A percentile compares a stretch with the other conserved stretches of the same genome.
These are phyloP conservation scores for Labia minor DNA, from an alignment of 2,888 invertebrate genomes.

Conservation along the genomic window DNA sequence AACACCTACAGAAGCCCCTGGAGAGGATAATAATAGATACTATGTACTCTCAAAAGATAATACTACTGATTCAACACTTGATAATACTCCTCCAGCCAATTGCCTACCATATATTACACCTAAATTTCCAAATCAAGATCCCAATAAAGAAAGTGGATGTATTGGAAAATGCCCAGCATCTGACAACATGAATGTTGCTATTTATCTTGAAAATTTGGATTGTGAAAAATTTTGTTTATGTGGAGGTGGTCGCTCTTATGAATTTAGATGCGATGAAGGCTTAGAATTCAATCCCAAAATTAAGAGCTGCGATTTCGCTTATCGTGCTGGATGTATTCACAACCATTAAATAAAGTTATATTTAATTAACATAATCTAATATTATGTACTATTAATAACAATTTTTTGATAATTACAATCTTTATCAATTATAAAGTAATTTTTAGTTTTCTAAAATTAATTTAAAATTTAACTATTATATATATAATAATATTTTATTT, in stretches of 20 bases:
- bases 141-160: not conserved
- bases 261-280: not conserved
- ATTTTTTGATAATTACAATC: too few relatives aligned
- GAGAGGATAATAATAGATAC: too few relatives aligned
- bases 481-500: too few relatives aligned
- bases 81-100: not conserved
- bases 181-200: not conserved
- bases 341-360: not conserved
- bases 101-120: not conserved
- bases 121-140: not conserved
- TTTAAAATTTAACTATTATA: too few relatives aligned
- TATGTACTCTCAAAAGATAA: too few relatives aligned
- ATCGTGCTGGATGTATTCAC: not conserved
- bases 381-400: too few relatives aligned
- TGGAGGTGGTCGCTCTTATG: not conserved
- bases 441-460: too few relatives aligned
- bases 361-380: too few relatives aligned
- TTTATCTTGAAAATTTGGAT: not conserved
- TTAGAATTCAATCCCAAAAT: not conserved
- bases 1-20: too few relatives aligned
- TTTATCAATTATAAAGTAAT: too few relatives aligned
- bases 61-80: too few relatives aligned
- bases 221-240: slow-evolving; percentile 3
- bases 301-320: not conserved
- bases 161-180: not conserved